Evolutionary conservation across 2,888 invertebrate genomes (phyloP).

Genomic region (Xestobium rufovillosum): DNA sequence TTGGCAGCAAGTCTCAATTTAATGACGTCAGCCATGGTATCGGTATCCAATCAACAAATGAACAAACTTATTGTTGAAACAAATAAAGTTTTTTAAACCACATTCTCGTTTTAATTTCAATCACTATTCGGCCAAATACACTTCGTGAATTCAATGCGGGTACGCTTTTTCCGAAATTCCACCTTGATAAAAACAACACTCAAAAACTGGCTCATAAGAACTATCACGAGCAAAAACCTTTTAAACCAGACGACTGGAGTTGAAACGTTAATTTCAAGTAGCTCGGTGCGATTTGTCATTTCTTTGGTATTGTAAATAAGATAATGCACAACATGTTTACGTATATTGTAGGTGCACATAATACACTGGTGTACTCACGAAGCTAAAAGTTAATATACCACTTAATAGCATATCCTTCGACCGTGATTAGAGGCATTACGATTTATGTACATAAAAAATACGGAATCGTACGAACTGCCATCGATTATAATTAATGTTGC

Average conservation of each 20-base stretch:
- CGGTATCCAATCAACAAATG: background rate
- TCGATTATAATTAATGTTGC: too few species aligned
- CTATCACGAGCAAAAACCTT: background rate
- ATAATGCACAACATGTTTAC: constrained; percentile 4
- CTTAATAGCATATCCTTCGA: too few species aligned
- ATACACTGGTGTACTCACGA: too few species aligned
- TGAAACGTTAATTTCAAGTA: constrained; percentile 1
- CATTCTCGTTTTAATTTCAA: background rate
- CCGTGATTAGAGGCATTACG: too few species aligned
- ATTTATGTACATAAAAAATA: too few species aligned
- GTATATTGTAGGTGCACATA: too few species aligned
- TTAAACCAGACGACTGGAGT: background rate
- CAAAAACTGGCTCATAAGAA: background rate
- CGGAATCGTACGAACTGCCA: too few species aligned
- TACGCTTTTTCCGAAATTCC: background rate
- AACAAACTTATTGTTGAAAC: too few species aligned
- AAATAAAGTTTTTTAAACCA: too few species aligned
- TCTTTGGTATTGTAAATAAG: background rate
- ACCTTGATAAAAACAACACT: background rate
- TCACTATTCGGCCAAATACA: background rate
- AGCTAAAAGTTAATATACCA: too few species aligned
- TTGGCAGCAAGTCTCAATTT: constrained; percentile 30
- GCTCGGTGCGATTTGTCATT: background rate
- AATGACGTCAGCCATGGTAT: constrained; percentile 30
- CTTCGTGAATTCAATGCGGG: background rate